phyloP scores from a whole-genome alignment of 92 coral and sea anemone species.

The Scolanthus callimorphus region DNA sequence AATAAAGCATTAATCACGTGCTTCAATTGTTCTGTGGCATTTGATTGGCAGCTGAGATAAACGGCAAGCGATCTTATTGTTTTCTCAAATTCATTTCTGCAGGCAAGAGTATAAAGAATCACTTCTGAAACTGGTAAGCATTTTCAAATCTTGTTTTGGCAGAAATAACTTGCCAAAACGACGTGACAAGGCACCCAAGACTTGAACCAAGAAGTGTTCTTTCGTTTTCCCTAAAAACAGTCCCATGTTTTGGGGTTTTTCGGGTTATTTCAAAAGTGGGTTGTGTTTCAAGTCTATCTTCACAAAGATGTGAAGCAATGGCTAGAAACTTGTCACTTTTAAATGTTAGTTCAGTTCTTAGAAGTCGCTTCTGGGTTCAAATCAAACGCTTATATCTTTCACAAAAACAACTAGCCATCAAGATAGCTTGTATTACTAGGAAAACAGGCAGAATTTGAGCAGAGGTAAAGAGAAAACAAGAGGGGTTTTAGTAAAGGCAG shows the following conservation, averaged over 20 bases:
- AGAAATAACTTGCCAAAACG: constrained; percentile 9
- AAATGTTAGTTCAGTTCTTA: constrained; percentile 11
- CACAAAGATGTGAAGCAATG: constrained; percentile 45
- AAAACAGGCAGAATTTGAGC: constrained; percentile 3
- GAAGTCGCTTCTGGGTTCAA: constrained; percentile 8
- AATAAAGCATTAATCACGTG: constrained; percentile 66
- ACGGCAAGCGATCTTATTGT: constrained; percentile 52
- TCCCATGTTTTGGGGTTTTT: constrained; percentile 35
- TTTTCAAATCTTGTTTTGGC: constrained; percentile 45
- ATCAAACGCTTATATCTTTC: constrained; percentile 19
- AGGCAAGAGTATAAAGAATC: constrained; percentile 39
- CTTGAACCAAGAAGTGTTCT: constrained; percentile 4
- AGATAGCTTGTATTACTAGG: neutral
- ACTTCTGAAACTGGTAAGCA: constrained; percentile 46
- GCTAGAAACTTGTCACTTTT: constrained; percentile 46
- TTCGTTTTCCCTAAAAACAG: constrained; percentile 15
- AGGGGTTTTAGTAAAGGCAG: neutral
- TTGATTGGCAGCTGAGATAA: constrained; percentile 80
- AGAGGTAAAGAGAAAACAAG: constrained; percentile 31
- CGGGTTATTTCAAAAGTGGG: constrained; percentile 82
- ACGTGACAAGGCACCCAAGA: constrained; percentile 25
- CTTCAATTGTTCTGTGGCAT: constrained; percentile 60
- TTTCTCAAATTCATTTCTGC: constrained; percentile 28
- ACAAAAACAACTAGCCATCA: constrained; percentile 1
- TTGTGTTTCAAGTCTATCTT: constrained; percentile 54